Evolutionary conservation across 2,113 vertebrate species (phyloP), one percentile per base, ranked within the genome.

Genomic region (Dinomys branickii): DNA sequence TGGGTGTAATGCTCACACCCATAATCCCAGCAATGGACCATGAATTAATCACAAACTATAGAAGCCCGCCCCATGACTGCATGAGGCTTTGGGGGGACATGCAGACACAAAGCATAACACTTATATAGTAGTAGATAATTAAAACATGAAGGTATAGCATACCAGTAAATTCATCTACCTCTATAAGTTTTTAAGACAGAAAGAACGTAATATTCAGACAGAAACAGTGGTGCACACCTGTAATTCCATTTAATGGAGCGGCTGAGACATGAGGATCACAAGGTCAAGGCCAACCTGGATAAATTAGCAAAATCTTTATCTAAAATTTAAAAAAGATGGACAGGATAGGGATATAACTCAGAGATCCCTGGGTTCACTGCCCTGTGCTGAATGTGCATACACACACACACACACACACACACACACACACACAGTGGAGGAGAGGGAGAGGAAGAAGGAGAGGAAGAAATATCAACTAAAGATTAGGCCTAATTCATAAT

Each of bases 131-230:
- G n/a, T 41, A 77, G 22, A 69, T 71, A 94, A 81, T 14, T 67
- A 90, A 96, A 85, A 88, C 41, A 41, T 38, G 1, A 47, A 88
- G 28, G 50, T 82, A 91, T 83, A 85, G 90, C 52, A 83, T 41
- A 24, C 50, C 33, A 38, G 35, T 28, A 28, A 28, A n/a, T 38
- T 11, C 41, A 71, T 58, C 28, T 71, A 44, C 26, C 54, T 38
- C 35, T 61, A 22, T 24, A 61, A 59, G 10, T 41, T 41, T 59
- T 87, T 17, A 52, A 16, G 33, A 56, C 61, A 58, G 73, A 47
- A 7, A 84, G 7, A 54, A 17, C 38, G 5, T 54, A 61, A 82
- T 50, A 83, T 33, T 52, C 50, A 80, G 28, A 30, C 47, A 80
- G 30, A 47, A 16, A 80, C 47, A 80, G 16, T 19, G 14, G 44